Evolutionary conservation across 2,888 invertebrate genomes (phyloP), one percentile per base, ranked within the genome.

Genomic region (Onchidella celtica): DNA sequence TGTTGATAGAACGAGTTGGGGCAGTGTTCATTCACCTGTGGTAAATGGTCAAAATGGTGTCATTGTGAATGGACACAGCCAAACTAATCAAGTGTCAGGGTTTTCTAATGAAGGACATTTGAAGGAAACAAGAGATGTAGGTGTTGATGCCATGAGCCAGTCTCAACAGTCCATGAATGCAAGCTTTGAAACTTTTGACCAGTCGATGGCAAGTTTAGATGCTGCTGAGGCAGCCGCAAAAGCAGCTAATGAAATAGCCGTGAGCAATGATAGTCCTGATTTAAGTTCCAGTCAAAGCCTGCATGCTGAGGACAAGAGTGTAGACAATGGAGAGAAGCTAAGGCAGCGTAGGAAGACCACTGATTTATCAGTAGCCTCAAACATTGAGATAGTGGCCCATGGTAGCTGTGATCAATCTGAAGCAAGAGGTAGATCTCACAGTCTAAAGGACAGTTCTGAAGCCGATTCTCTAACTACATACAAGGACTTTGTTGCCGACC

Each of bases 141-240:
- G 78, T 2, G 68, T 74, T 17, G 70, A 74, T 27, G 73, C 79
- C 27, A 68, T 73, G 65, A 80, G 68, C 32, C 69, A 57, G 40
- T 73, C 47, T 14, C 77, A 80, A 38, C 55, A 34, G 34, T 76
- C 79, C 36, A 57, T 76, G 76, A 59, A 61, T 59, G 24, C 59
- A 59, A 74, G 82, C 68, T 36, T 82, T 59, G 80, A 76, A 27
- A 66, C 59, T 40, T 81, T 81, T 47, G 66, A 74, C 66, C 74
- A 57, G 17, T 68, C 74, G n/a, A 11, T 40, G 1, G 21, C 32
- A 6, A 29, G 32, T 14, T 29, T 29, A 24, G 38, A 38, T 61
- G 1, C 24, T 2, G 73, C 57, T 21, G 70, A 14, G 2, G 3
- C 21, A 29, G 1, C 36, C 14, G 17, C 47, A 47, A 61, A 38